Conservation (phyloP, 2,797 vertebrate genomes). For the Tenualosa thibaudeaui region DNA sequence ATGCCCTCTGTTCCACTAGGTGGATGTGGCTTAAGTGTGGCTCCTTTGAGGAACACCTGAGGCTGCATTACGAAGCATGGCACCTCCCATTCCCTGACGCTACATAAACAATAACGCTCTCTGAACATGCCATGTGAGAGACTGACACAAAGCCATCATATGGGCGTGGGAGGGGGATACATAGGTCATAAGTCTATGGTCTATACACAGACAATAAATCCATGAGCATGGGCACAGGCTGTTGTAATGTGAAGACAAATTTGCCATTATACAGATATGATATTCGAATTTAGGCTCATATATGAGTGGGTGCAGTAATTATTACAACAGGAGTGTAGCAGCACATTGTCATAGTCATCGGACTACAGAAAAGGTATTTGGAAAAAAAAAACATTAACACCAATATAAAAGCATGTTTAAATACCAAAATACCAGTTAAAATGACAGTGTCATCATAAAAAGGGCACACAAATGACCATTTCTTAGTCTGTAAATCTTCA, state of each 20-base stretch:
- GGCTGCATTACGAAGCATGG: constrained; percentile 50
- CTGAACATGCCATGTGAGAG: constrained; percentile 72
- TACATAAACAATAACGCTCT: constrained; percentile 71
- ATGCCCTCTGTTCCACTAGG: not conserved
- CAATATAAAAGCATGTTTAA: not conserved
- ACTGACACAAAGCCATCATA: not conserved
- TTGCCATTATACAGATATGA: not conserved
- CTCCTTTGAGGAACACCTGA: not conserved
- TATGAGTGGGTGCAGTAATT: not conserved
- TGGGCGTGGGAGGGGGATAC: no score
- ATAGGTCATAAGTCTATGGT: not conserved
- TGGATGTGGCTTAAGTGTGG: not conserved
- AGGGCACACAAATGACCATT: not conserved
- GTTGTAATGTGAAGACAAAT: not conserved
- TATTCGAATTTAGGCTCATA: not conserved
- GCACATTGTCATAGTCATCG: not conserved
- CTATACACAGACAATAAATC: not conserved
- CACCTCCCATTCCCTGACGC: constrained; percentile 77
- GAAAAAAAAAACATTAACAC: not conserved
- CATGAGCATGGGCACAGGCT: not conserved
- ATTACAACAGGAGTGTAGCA: not conserved
- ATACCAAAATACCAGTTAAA: not conserved
- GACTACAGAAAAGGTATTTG: not conserved
- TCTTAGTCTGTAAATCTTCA: not conserved
- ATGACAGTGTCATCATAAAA: no score